phyloP scores from a whole-genome alignment of 2,797 vertebrate genomes.

The Novumbra hubbsi region DNA sequence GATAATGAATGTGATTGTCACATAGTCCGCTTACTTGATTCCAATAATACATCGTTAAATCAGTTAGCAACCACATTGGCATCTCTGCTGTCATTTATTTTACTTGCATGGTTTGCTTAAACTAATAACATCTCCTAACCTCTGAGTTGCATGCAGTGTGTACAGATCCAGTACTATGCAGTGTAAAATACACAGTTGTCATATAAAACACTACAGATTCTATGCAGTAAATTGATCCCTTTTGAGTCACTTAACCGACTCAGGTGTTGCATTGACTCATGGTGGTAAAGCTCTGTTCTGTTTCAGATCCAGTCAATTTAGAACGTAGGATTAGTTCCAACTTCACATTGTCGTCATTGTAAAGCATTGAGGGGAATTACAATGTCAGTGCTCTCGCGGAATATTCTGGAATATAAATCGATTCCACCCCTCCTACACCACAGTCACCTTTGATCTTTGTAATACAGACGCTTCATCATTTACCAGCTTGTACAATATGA shows the following conservation, averaged over 20 bases:
- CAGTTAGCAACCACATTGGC: neutral
- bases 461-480: neutral
- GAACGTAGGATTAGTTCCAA: too few relatives aligned
- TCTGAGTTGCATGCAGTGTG: neutral
- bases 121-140: neutral
- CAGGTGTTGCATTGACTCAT: neutral
- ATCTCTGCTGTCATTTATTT: neutral
- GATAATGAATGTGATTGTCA: constrained; percentile 1
- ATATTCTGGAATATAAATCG: neutral
- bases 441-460: neutral
- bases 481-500: neutral
- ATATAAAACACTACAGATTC: too few relatives aligned
- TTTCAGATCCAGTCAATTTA: too few relatives aligned
- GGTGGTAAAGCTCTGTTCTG: too few relatives aligned
- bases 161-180: too few relatives aligned
- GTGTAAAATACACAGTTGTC: neutral
- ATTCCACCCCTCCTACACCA: neutral
- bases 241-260: neutral
- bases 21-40: neutral
- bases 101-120: neutral
- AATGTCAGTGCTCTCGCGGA: too few relatives aligned
- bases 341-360: too few relatives aligned
- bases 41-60: neutral
- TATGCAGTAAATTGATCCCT: too few relatives aligned
- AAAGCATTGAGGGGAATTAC: too few relatives aligned